Conservation (phyloP, 1,140 invertebrate genomes). For the Linepithema humile region DNA sequence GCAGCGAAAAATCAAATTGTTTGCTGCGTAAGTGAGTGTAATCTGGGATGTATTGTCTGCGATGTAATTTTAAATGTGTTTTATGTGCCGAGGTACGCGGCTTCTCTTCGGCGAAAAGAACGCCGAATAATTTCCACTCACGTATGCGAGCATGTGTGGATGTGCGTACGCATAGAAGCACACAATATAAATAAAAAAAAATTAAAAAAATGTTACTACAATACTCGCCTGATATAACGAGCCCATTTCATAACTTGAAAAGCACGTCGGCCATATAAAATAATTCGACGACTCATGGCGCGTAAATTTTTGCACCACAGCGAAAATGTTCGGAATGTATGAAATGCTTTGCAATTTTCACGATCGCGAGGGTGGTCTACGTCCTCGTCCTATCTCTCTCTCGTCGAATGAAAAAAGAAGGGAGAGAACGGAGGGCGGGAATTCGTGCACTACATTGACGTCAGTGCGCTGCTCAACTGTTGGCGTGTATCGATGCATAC, state of each 20-base stretch:
- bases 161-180: neutral
- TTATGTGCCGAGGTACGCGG: neutral
- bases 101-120: constrained; percentile 5
- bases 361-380: neutral
- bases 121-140: constrained; percentile 13
- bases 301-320: constrained; percentile 30
- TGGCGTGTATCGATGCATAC: constrained; percentile 25
- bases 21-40: neutral
- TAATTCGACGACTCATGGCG: constrained; percentile 21
- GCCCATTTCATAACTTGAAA: constrained; percentile 7
- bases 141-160: neutral
- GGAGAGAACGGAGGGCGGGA: neutral
- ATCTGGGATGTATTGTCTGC: neutral
- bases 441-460: constrained; percentile 15
- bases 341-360: constrained; percentile 29
- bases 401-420: neutral
- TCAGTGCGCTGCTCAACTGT: constrained; percentile 12
- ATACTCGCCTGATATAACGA: constrained; percentile 13
- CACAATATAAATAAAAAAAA: neutral
- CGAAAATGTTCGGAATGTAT: neutral
- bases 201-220: neutral
- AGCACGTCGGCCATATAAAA: neutral
- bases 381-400: neutral
- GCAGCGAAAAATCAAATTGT: constrained; percentile 10
- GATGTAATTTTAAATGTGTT: constrained; percentile 26